phyloP scores from a whole-genome alignment of 2,797 vertebrate genomes.

The Phaenicophaeus curvirostris region DNA sequence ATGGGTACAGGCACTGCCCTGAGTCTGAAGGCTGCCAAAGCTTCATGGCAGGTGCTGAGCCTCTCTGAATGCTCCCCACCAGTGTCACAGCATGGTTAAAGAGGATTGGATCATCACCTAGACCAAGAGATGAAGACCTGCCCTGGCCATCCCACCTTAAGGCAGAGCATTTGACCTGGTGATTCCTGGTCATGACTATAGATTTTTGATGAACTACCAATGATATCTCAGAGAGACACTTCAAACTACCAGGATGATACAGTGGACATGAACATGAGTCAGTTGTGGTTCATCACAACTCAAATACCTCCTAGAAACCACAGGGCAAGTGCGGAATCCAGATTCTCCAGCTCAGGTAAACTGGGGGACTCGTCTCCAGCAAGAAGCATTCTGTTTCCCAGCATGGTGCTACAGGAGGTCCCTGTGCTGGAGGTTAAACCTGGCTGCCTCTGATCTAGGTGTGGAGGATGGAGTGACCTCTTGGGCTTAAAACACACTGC shows the following conservation, averaged over 20 bases:
- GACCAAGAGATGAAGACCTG: not conserved
- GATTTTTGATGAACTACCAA: not conserved
- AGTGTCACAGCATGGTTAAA: not conserved
- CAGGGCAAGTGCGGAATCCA: not conserved
- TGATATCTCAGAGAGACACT: not conserved
- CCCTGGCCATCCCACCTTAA: not conserved
- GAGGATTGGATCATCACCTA: not conserved
- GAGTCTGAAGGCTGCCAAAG: not conserved
- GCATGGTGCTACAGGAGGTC: not conserved
- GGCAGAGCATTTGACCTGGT: not conserved
- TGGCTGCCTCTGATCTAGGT: not conserved
- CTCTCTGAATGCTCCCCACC: not conserved
- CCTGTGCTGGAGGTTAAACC: too few species aligned
- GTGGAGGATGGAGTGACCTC: not conserved
- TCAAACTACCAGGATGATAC: not conserved
- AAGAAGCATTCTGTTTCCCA: not conserved
- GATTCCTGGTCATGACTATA: not conserved
- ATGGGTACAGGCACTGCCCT: not conserved
- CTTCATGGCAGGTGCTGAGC: not conserved
- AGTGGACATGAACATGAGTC: not conserved
- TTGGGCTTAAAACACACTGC: not conserved
- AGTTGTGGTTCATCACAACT: not conserved
- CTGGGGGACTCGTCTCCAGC: not conserved
- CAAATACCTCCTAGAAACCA: not conserved
- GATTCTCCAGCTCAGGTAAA: not conserved